Conservation (phyloP, 2,113 vertebrate genomes). For the mouse (Mus musculus) region DNA sequence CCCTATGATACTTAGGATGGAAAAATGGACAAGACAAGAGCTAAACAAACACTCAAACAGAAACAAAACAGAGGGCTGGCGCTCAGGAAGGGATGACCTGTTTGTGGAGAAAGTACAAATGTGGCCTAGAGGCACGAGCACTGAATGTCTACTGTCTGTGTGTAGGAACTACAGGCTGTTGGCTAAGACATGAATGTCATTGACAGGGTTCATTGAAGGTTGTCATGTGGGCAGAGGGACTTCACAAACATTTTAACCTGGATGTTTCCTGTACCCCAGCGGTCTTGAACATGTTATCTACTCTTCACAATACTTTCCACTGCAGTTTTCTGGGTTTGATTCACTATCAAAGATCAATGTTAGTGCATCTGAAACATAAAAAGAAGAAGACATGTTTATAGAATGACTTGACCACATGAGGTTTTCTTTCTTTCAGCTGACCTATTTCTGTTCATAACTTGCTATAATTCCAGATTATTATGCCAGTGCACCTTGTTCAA, state of each 20-base stretch:
- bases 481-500: neutral
- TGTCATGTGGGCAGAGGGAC: neutral
- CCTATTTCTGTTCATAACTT: neutral
- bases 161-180: neutral
- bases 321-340: neutral
- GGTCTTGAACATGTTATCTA: neutral
- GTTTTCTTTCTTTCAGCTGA: neutral
- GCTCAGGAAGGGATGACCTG: constrained; percentile 41
- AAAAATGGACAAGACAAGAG: neutral
- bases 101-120: constrained; percentile 45
- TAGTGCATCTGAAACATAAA: neutral
- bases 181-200: neutral
- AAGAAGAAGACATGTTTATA: neutral
- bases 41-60: constrained; percentile 30
- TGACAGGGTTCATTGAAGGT: constrained; percentile 45
- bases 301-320: constrained; percentile 42
- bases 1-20: too few relatives aligned
- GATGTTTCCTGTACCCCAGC: neutral
- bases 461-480: constrained; percentile 47
- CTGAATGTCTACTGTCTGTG: constrained; percentile 24
- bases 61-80: constrained; percentile 43
- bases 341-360: neutral
- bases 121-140: constrained; percentile 16
- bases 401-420: neutral
- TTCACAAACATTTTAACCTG: constrained; percentile 44